Conservation (phyloP, 2,113 vertebrate species). For the Ahaetulla prasina region DNA sequence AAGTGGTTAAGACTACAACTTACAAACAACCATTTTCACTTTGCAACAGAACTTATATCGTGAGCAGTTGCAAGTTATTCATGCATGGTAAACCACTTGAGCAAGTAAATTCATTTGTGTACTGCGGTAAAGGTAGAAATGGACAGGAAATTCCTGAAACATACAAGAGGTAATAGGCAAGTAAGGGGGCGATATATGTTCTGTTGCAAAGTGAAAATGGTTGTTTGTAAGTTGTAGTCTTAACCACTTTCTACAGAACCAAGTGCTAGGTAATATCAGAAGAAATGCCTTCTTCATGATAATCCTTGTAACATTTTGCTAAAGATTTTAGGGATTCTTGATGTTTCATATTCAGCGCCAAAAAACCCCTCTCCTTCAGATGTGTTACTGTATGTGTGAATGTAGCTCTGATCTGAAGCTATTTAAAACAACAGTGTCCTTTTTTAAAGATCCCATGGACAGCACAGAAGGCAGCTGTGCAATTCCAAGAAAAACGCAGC, state of each 20-base stretch:
- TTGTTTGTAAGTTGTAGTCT: not conserved
- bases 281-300: not conserved
- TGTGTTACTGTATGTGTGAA: not conserved
- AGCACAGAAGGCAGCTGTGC: not conserved
- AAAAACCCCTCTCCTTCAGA: not conserved
- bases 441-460: not conserved
- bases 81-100: not conserved
- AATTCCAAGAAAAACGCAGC: not conserved
- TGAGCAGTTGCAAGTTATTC: not conserved
- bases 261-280: not conserved
- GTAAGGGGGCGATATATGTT: not conserved
- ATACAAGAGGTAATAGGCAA: not conserved
- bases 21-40: not conserved
- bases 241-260: not conserved
- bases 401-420: not conserved
- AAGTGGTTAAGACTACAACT: not conserved
- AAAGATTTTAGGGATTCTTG: not conserved
- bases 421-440: not conserved
- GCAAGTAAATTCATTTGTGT: not conserved
- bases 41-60: not conserved
- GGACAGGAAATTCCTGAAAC: not conserved
- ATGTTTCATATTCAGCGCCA: not conserved
- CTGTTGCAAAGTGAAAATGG: not conserved
- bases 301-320: not conserved
- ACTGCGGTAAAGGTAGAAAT: not conserved